Evolutionary conservation across 2,888 invertebrate genomes (phyloP), one percentile per base, ranked within the genome.

Genomic region (Conistra vaccinii): DNA sequence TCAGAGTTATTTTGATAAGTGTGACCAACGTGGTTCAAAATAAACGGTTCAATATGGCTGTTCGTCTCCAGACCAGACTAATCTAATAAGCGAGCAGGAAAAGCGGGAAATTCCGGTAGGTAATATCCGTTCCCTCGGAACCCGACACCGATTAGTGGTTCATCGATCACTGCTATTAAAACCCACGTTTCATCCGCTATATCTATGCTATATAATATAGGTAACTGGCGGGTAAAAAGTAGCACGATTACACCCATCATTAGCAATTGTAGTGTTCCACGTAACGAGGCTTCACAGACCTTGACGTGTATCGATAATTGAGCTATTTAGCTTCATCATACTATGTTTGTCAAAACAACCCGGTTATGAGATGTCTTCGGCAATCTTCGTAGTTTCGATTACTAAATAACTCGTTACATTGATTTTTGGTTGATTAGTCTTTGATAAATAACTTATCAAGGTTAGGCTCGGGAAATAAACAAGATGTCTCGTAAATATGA

Each of bases 241-340:
- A 78, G 57, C 74, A 65, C 73, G 60, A 84, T 82, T 81, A 86
- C 71, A 86, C 69, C 53, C 51, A 81, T 79, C 67, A 83, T 76
- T 80, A 76, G 70, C 42, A 39, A 78, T 84, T 83, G 73, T 75
- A 67, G 62, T 69, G 76, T 71, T 71, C 53, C 58, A 65, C 69
- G 73, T 77, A 73, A 74, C 57, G 69, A 79, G 75, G 57, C 73
- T 80, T 73, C 81, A 73, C 72, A 74, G 69, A 69, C 85, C 80
- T 80, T 87, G 88, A 80, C 69, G 66, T 55, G 1, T 76, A 57
- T 83, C 74, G 70, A 83, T 88, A 87, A 88, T 84, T 82, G 70
- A 78, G 61, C 78, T 74, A 80, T 78, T 81, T 77, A 83, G 66
- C 73, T 65, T 35, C 61, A 78, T 81, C 63, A 55, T 69, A 74